A percentile compares a stretch with the other conserved stretches of the same genome.
These are phyloP conservation scores for Nannoperca australis DNA, from an alignment of 2,797 vertebrate genomes.

Conservation along the genomic window DNA sequence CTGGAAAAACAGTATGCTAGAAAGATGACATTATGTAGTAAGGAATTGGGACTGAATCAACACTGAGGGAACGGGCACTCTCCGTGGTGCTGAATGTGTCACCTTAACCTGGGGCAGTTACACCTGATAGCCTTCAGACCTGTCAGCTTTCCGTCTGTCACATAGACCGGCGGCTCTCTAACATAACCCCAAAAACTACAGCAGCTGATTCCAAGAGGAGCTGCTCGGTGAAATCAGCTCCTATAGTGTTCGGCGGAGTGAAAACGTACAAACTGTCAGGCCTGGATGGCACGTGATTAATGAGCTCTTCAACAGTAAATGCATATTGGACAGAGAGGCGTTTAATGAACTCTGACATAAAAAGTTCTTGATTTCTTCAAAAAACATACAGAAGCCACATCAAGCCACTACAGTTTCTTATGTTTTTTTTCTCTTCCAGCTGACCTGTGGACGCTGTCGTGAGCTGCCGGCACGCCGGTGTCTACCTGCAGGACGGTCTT, in stretches of 20 bases:
- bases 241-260: not conserved
- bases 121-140: not conserved
- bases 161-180: not conserved
- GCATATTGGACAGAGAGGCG: not conserved
- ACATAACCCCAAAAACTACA: not conserved
- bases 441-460: constrained; percentile 90
- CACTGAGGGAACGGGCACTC: not conserved
- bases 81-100: constrained; percentile 6
- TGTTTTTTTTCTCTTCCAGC: not conserved
- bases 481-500: constrained; percentile 95
- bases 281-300: not conserved
- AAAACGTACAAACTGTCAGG: not conserved
- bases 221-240: not conserved
- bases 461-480: constrained; percentile 89
- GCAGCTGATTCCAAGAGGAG: not conserved
- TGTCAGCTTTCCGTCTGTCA: not conserved
- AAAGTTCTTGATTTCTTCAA: not conserved
- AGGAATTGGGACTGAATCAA: not conserved
- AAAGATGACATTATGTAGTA: not conserved
- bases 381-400: not conserved
- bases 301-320: not conserved
- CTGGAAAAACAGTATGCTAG: not conserved
- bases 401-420: not conserved
- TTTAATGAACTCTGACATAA: not conserved
- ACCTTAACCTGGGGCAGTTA: not conserved